phyloP scores from a whole-genome alignment of 1,140 invertebrate genomes.

The Ruditapes philippinarum region DNA sequence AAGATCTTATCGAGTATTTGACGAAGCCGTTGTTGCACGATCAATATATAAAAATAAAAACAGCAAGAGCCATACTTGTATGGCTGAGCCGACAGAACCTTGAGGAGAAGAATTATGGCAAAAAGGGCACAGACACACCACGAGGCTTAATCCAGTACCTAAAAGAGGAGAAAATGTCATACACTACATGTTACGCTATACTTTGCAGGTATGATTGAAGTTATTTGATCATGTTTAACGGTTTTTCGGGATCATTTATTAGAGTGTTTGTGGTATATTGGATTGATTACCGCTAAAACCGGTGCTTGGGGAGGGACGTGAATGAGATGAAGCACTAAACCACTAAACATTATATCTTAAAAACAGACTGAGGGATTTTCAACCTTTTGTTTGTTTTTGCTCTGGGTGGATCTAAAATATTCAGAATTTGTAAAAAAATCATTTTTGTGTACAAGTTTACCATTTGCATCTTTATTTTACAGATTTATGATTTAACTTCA shows the following conservation, averaged over 20 bases:
- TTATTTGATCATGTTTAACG: too few relatives aligned
- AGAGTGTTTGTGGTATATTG: background rate
- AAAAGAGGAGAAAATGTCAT: conserved; percentile 52
- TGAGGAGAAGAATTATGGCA: background rate
- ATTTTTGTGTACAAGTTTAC: too few relatives aligned
- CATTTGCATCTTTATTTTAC: too few relatives aligned
- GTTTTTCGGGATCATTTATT: too few relatives aligned
- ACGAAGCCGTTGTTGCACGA: background rate
- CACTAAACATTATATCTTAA: too few relatives aligned
- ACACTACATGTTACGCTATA: conserved; percentile 66
- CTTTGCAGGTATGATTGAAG: conserved; percentile 65
- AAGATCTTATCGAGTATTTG: background rate
- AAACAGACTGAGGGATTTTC: too few relatives aligned
- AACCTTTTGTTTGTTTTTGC: too few relatives aligned
- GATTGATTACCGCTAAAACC: background rate
- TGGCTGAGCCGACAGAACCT: conserved; percentile 68
- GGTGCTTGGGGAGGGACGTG: background rate
- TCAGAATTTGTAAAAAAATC: too few relatives aligned
- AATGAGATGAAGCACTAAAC: background rate
- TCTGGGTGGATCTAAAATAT: too few relatives aligned
- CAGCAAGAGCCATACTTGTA: conserved; percentile 61
- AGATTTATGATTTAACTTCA: too few relatives aligned
- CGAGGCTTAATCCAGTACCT: conserved; percentile 60
- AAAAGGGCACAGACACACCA: conserved; percentile 53
- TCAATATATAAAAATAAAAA: background rate